Evolutionary conservation across 2,888 invertebrate species (phyloP).

Genomic region (Arenicola marina): DNA sequence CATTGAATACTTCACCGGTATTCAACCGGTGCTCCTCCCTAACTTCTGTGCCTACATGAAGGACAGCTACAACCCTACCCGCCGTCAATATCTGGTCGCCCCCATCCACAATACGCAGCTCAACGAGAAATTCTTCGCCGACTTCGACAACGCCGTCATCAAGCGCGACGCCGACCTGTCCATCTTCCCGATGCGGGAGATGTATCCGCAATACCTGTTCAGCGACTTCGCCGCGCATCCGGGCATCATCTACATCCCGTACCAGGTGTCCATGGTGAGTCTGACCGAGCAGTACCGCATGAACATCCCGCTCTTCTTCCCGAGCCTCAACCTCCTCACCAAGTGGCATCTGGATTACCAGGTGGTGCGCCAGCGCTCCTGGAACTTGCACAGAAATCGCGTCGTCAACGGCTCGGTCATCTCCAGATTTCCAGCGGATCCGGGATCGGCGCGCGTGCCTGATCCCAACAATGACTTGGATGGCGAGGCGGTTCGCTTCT

Average conservation of each 20-base stretch:
- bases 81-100: constrained; percentile 32
- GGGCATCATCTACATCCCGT: constrained; percentile 36
- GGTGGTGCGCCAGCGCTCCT: constrained; percentile 33
- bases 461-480: constrained; percentile 35
- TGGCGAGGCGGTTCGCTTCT: constrained; percentile 28
- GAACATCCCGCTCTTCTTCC: constrained; percentile 37
- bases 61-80: constrained; percentile 27
- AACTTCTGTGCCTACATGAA: constrained; percentile 34
- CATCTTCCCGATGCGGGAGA: constrained; percentile 31
- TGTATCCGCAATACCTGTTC: constrained; percentile 36
- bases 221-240: constrained; percentile 33
- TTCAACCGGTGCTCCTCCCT: constrained; percentile 30
- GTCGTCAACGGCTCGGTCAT: constrained; percentile 16
- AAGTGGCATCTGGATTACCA: constrained; percentile 36
- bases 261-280: constrained; percentile 38
- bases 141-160: constrained; percentile 32
- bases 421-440: too few relatives aligned
- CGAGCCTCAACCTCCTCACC: constrained; percentile 32
- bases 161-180: constrained; percentile 21
- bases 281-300: constrained; percentile 38
- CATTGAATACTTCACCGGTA: constrained; percentile 38
- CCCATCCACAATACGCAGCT: constrained; percentile 37
- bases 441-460: too few relatives aligned
- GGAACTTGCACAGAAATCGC: constrained; percentile 20
- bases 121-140: constrained; percentile 29